These are phyloP conservation scores for Amblyjoppa proteus DNA, from an alignment of 2,888 invertebrate genomes.

Conservation along the genomic window DNA sequence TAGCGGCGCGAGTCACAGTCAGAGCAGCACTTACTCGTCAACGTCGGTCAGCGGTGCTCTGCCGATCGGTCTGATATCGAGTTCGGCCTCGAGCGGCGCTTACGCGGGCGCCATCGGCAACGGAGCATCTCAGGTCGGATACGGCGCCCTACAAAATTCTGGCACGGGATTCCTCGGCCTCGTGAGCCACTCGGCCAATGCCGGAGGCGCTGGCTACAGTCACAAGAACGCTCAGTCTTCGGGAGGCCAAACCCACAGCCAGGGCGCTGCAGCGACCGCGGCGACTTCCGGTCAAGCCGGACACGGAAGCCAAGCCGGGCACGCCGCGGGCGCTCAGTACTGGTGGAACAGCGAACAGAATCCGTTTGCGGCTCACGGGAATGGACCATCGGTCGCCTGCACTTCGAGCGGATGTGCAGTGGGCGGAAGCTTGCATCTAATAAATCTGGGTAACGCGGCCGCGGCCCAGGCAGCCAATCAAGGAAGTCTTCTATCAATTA, in stretches of 20 bases:
- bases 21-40: slow-evolving; percentile 66
- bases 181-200: slow-evolving; percentile 3
- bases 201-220: slow-evolving; percentile 45
- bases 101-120: slow-evolving; percentile 1
- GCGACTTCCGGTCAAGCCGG: slow-evolving; percentile 42
- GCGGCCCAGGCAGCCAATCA: slow-evolving; percentile 50
- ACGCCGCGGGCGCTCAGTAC: slow-evolving; percentile 41
- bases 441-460: slow-evolving; percentile 1
- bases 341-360: slow-evolving; percentile 71
- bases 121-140: slow-evolving; percentile 44
- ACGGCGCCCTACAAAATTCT: slow-evolving; percentile 60
- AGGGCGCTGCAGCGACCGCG: not conserved
- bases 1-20: slow-evolving; percentile 64
- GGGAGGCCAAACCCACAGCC: slow-evolving; percentile 19
- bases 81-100: slow-evolving; percentile 21
- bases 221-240: slow-evolving; percentile 26
- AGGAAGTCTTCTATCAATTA: slow-evolving; percentile 44
- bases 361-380: slow-evolving; percentile 63
- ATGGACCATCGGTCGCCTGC: slow-evolving; percentile 67
- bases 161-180: slow-evolving; percentile 61
- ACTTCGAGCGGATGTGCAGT: slow-evolving; percentile 62
- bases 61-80: slow-evolving; percentile 54
- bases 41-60: slow-evolving; percentile 64
- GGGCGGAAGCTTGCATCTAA: slow-evolving; percentile 57
- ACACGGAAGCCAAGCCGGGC: slow-evolving; percentile 23